Conservation (phyloP, 2,797 vertebrate species). For the Cynopterus sphinx region DNA sequence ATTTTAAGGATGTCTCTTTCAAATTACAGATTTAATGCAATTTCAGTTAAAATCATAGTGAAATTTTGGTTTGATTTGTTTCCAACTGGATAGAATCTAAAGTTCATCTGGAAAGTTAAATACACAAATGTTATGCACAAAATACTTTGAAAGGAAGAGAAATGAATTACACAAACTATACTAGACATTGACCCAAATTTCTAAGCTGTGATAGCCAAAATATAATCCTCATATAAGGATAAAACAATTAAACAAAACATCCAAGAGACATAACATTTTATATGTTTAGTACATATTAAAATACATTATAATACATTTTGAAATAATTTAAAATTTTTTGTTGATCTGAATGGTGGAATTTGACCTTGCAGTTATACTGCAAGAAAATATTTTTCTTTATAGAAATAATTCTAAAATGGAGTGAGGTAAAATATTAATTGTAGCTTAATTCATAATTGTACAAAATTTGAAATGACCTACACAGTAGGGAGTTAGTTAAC, state of each 20-base stretch:
- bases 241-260: background rate
- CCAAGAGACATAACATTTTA: background rate
- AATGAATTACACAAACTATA: background rate
- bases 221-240: background rate
- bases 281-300: background rate
- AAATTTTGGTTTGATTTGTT: background rate
- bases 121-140: background rate
- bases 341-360: background rate
- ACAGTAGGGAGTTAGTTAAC: background rate
- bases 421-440: background rate
- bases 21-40: background rate
- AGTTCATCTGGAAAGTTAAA: background rate
- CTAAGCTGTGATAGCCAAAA: background rate
- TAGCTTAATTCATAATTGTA: background rate
- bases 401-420: background rate
- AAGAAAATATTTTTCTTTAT: background rate
- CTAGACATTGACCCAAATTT: background rate
- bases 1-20: background rate
- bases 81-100: background rate
- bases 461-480: background rate
- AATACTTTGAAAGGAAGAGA: background rate
- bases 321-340: background rate
- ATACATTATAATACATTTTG: background rate
- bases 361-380: background rate
- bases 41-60: background rate